These are phyloP conservation scores for Amyelois transitella DNA, from an alignment of 1,140 invertebrate genomes.

Conservation along the genomic window DNA sequence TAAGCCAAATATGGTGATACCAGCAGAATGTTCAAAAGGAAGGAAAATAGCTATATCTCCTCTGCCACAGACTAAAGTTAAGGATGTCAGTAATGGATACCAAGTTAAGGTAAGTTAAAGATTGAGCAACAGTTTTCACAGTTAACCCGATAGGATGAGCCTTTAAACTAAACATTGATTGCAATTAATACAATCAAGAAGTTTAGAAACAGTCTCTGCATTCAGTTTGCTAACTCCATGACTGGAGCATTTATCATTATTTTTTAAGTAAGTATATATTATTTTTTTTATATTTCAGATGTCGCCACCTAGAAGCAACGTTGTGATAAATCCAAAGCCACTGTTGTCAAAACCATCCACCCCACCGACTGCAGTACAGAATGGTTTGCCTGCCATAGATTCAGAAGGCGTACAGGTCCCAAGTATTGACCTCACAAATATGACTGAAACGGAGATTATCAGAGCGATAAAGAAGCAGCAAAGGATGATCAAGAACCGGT, in stretches of 20 bases:
- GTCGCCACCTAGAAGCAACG: constrained; percentile 25
- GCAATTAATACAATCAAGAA: too few species aligned
- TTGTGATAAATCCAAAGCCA: constrained; percentile 35
- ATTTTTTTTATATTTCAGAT: constrained; percentile 16
- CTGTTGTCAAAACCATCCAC: constrained; percentile 10
- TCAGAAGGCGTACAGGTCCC: constrained; percentile 12
- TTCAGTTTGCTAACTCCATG: too few species aligned
- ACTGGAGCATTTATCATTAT: too few species aligned
- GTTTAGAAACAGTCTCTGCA: too few species aligned
- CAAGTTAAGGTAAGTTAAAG: constrained; percentile 38
- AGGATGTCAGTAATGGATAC: constrained; percentile 24
- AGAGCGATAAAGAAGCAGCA: constrained; percentile 84
- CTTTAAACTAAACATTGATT: too few species aligned
- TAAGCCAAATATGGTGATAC: constrained; percentile 33
- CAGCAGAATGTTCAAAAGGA: constrained; percentile 37
- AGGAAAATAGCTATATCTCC: constrained; percentile 46
- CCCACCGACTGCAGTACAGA: constrained; percentile 18
- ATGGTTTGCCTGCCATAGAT: constrained; percentile 9
- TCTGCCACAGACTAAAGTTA: constrained; percentile 27
- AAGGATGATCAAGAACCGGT: constrained; percentile 91
- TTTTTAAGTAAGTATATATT: neutral
- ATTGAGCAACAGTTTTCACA: too few species aligned
- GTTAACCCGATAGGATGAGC: too few species aligned
- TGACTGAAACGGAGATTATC: constrained; percentile 49
- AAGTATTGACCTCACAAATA: constrained; percentile 30